Evolutionary conservation across 1,140 invertebrate species (phyloP).

Genomic region (Lasaia peninsularis): DNA sequence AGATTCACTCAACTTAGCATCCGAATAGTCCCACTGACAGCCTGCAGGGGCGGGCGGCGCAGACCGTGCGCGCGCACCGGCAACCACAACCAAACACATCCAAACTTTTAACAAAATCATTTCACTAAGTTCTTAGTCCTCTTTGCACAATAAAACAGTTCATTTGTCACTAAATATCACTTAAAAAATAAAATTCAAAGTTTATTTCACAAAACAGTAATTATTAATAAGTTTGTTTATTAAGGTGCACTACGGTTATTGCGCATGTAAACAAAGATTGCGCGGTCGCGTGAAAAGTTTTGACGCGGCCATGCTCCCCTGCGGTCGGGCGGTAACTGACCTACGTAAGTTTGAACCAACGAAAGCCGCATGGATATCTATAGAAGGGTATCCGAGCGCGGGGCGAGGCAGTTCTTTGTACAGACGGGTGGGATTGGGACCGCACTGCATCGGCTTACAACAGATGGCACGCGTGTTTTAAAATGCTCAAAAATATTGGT

Average conservation of each 20-base stretch:
- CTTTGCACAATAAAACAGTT: slow-evolving; percentile 60
- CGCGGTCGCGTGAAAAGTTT: slow-evolving; percentile 68
- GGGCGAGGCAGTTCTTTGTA: slow-evolving; percentile 44
- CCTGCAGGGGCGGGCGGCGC: slow-evolving; percentile 79
- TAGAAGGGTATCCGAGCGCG: slow-evolving; percentile 41
- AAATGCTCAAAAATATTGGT: slow-evolving; percentile 70
- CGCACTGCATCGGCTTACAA: slow-evolving; percentile 70
- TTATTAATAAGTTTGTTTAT: slow-evolving; percentile 48
- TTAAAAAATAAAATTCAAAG: slow-evolving; percentile 38
- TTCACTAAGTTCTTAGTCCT: slow-evolving; percentile 64
- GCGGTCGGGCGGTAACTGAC: slow-evolving; percentile 78
- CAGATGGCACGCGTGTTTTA: slow-evolving; percentile 75
- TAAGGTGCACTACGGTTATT: slow-evolving; percentile 50
- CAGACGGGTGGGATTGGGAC: slow-evolving; percentile 64
- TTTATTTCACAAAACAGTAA: slow-evolving; percentile 52
- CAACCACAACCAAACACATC: slow-evolving; percentile 64
- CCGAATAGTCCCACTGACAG: slow-evolving; percentile 82
- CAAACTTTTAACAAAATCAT: slow-evolving; percentile 75
- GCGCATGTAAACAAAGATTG: slow-evolving; percentile 71
- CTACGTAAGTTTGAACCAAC: slow-evolving; percentile 77
- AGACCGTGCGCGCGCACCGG: slow-evolving; percentile 66
- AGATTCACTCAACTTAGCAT: slow-evolving; percentile 75
- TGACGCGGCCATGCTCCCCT: slow-evolving; percentile 75
- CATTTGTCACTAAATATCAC: slow-evolving; percentile 64
- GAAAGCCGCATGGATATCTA: slow-evolving; percentile 71